Percentiles rank a stretch among this genome's conserved stretches.
Evolutionary conservation across 2,888 invertebrate genomes (phyloP).

Genomic region (Synanthedon tipuliformis): DNA sequence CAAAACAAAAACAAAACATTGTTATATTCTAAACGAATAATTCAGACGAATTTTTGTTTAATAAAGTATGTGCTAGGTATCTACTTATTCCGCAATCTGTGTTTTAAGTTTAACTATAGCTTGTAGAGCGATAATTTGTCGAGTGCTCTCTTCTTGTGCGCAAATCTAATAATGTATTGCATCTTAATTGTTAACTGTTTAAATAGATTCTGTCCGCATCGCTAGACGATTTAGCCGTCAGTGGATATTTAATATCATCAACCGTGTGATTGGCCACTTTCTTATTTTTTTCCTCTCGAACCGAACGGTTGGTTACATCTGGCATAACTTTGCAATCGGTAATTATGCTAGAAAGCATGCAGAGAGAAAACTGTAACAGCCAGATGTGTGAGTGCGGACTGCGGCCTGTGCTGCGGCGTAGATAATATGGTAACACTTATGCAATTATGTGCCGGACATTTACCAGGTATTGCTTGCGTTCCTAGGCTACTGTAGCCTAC

Average conservation of each 20-base stretch:
- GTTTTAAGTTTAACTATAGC: no score
- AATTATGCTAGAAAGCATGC: slow-evolving; percentile 18
- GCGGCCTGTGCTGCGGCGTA: no score
- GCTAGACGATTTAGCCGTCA: not conserved
- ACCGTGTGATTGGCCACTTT: slow-evolving; percentile 11
- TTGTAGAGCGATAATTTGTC: no score
- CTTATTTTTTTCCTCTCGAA: slow-evolving; percentile 9
- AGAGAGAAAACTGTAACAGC: slow-evolving; percentile 13
- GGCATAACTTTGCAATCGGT: slow-evolving; percentile 5
- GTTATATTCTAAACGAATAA: no score
- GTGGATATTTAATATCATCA: slow-evolving; percentile 3
- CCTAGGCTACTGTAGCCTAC: no score
- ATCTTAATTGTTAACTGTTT: not conserved
- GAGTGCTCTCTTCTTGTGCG: no score
- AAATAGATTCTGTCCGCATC: not conserved
- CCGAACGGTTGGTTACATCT: slow-evolving; percentile 12
- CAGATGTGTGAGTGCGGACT: slow-evolving; percentile 1
- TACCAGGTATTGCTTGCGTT: no score
- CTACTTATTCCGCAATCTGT: no score
- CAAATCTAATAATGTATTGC: no score
- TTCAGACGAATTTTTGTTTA: no score
- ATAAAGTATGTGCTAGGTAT: no score
- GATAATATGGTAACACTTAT: not conserved
- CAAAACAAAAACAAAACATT: no score
- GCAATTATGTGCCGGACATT: not conserved